phyloP scores from a whole-genome alignment of 2,797 vertebrate species.

The Hybognathus amarus region DNA sequence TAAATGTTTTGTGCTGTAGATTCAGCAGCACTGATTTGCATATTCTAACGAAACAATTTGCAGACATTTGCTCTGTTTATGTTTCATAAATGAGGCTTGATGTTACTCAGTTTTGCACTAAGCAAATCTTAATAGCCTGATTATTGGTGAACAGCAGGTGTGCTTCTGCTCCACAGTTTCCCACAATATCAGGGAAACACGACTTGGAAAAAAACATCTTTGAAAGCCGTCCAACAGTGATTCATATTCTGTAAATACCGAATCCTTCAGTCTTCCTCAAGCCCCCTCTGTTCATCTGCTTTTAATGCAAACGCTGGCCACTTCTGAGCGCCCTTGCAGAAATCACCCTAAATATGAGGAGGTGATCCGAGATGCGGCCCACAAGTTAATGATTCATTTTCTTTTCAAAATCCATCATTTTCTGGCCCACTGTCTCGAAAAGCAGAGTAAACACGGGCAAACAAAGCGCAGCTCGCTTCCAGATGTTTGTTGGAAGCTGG shows the following conservation, averaged over 20 bases:
- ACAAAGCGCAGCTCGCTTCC: constrained; percentile 58
- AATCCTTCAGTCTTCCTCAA: constrained; percentile 11
- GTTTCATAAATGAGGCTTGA: constrained; percentile 8
- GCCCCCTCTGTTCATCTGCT: constrained; percentile 54
- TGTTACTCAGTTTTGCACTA: constrained; percentile 16
- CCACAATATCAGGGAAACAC: constrained; percentile 29
- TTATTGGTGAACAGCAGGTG: constrained; percentile 22
- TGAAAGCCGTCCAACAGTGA: constrained; percentile 42
- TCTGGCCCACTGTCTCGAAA: constrained; percentile 52
- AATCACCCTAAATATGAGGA: constrained; percentile 38
- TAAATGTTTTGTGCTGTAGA: neutral
- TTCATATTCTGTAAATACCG: constrained; percentile 48
- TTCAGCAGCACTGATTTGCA: neutral
- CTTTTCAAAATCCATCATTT: constrained; percentile 60
- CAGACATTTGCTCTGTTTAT: neutral
- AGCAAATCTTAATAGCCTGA: constrained; percentile 40
- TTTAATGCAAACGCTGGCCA: constrained; percentile 49
- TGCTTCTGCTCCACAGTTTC: constrained; percentile 8
- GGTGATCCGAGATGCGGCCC: constrained; percentile 52
- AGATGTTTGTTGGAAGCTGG: constrained; percentile 54
- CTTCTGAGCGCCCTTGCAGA: constrained; percentile 37
- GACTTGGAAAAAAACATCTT: constrained; percentile 23
- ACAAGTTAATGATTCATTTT: constrained; percentile 61
- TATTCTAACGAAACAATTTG: neutral
- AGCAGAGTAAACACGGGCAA: constrained; percentile 61